phyloP scores from a whole-genome alignment of 2,888 invertebrate genomes.

The Chloromyia formosa region DNA sequence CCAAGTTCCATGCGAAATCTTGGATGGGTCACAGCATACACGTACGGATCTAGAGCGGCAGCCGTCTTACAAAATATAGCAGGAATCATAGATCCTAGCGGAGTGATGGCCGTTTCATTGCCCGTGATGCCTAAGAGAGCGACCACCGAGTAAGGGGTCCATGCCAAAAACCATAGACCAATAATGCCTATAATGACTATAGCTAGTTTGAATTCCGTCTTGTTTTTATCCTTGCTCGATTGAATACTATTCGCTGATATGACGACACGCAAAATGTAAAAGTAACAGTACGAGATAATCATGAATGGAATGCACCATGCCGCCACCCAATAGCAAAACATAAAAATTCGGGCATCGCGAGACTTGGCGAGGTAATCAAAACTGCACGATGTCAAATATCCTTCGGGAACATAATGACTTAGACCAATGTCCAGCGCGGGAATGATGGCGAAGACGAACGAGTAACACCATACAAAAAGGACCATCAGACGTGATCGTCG shows the following conservation, averaged over 20 bases:
- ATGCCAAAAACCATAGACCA: constrained; percentile 78
- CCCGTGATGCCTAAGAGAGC: constrained; percentile 78
- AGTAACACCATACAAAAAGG: constrained; percentile 77
- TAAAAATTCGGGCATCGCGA: constrained; percentile 71
- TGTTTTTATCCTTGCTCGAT: constrained; percentile 71
- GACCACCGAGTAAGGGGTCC: constrained; percentile 84
- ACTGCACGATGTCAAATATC: constrained; percentile 84
- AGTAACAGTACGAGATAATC: constrained; percentile 78
- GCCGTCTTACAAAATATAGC: constrained; percentile 83
- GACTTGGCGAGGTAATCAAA: constrained; percentile 84
- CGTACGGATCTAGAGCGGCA: constrained; percentile 82
- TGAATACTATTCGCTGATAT: constrained; percentile 66
- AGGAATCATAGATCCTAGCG: constrained; percentile 77
- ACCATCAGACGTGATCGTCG: constrained; percentile 71
- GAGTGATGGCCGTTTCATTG: constrained; percentile 71
- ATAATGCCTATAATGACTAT: constrained; percentile 75
- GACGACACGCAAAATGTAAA: constrained; percentile 74
- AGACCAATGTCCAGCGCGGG: constrained; percentile 76
- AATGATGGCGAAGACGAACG: constrained; percentile 73
- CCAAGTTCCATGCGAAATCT: constrained; percentile 72
- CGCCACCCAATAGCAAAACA: constrained; percentile 77
- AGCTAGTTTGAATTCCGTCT: constrained; percentile 77
- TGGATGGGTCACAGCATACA: constrained; percentile 83
- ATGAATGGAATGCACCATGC: constrained; percentile 79
- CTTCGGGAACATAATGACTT: constrained; percentile 83